Evolutionary conservation across 2,113 vertebrate genomes (phyloP).

Genomic region (Loxodonta africana): DNA sequence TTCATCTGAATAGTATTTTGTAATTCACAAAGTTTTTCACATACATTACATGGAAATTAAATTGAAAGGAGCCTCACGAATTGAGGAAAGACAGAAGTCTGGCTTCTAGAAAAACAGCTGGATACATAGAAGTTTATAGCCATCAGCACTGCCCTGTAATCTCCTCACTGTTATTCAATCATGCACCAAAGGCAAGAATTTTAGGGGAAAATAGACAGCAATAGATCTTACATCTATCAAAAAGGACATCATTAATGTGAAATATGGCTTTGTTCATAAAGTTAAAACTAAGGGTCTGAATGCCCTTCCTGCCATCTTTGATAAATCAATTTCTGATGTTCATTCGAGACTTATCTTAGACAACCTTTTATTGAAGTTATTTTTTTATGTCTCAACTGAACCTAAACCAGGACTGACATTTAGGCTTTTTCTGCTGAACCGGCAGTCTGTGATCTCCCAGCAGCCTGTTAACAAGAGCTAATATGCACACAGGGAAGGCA

Average conservation of each 20-base stretch:
- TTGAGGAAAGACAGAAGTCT: not conserved
- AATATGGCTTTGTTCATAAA: not conserved
- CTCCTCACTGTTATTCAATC: conserved; percentile 23
- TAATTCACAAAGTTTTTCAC: not conserved
- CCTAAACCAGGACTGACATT: not conserved
- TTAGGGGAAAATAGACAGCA: not conserved
- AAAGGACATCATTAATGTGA: conserved; percentile 1
- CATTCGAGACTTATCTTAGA: not conserved
- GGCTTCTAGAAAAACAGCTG: not conserved
- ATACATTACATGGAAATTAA: not conserved
- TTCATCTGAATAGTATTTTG: not conserved
- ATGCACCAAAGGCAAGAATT: not conserved
- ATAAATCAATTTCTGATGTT: not conserved
- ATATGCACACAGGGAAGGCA: not conserved
- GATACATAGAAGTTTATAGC: not conserved
- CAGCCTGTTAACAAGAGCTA: not conserved
- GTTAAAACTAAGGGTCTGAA: conserved; percentile 8
- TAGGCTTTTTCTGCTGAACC: not conserved
- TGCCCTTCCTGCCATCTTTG: not conserved
- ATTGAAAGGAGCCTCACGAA: not conserved
- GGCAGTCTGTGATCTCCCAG: not conserved
- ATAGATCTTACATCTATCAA: not conserved
- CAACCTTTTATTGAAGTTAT: not conserved
- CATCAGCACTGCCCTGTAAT: not conserved
- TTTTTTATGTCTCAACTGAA: not conserved